Evolutionary conservation across 2,113 vertebrate genomes (phyloP), one percentile per base, ranked within the genome.

Genomic region (Chaetorhynchus papuensis): DNA sequence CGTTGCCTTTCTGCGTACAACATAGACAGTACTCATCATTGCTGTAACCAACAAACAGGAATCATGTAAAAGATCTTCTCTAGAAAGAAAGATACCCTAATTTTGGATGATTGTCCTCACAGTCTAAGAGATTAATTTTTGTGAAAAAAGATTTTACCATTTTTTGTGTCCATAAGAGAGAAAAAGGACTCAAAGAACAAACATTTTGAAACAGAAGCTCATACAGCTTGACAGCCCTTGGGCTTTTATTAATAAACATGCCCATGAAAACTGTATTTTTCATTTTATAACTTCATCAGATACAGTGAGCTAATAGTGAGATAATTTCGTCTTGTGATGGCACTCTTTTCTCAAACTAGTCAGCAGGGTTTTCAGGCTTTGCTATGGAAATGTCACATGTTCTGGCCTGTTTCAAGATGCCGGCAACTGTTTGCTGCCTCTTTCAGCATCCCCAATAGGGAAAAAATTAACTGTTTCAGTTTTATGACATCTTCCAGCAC

Each of bases 251-350:
- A 47, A 16, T 70, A 49, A 76, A 31, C 6, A 1, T 60, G 24
- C 21, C 16, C 8, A 15, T 57, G 16, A 26, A 77, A 75, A 35
- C 26, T 83, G 30, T 10, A 12, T 85, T 92, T 96, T 59, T 42
- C 10, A 19, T 53, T 44, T 78, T 69, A 41, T 37, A 65, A 24
- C 35, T 65, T 50, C 1, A 2, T 59, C 44, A 33, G 30, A 26
- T 56, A 53, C 26, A 64, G 23, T 59, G 41, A 83, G 47, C 30
- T 96, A 64, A 65, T 15, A 81, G 37, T n/a, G 20, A 86, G 8
- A 65, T 90, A 76, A 37, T 76, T 79, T 65, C 10, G 14, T 80
- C 37, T 88, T 56, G 75, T 54, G n/a, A 98, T 98, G 98, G 86
- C 87, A 42, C 89, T 97, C 33, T 83, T 78, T 87, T 89, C 76